Percentiles rank a stretch among this genome's conserved stretches.
phyloP scores from a whole-genome alignment of 2,113 vertebrate species.

The Cercopithecus mona region DNA sequence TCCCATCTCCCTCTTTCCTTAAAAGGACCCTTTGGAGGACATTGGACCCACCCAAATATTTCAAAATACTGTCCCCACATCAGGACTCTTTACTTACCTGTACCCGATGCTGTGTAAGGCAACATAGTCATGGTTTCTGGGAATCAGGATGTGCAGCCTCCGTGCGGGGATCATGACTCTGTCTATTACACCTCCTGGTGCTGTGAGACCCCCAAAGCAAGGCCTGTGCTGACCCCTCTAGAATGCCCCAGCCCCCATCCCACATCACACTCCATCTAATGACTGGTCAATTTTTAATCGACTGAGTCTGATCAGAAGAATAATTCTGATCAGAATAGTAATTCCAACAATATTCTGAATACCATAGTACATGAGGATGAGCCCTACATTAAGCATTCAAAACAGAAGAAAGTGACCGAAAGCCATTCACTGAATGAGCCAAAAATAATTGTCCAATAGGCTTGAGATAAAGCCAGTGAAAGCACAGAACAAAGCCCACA shows the following conservation, averaged over 20 bases:
- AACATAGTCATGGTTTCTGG: not conserved
- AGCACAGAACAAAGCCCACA: not conserved
- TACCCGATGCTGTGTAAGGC: fast-evolving
- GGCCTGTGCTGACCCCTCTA: not conserved
- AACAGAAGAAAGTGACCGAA: constrained; percentile 49
- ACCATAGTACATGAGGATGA: not conserved
- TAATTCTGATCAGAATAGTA: too few relatives aligned
- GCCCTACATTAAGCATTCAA: not conserved
- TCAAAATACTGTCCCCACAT: not conserved
- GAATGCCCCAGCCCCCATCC: too few relatives aligned
- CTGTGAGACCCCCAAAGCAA: not conserved
- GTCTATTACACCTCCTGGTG: fast-evolving
- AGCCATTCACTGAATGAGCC: constrained; percentile 47
- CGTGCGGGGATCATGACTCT: too few relatives aligned
- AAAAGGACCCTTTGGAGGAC: not conserved
- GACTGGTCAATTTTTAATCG: not conserved
- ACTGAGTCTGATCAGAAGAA: not conserved
- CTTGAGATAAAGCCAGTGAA: constrained; percentile 35
- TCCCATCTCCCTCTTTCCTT: not conserved
- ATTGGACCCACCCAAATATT: not conserved
- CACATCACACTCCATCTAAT: fast-evolving
- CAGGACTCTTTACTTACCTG: not conserved
- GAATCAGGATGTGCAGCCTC: not conserved
- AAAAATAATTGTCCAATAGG: constrained; percentile 59
- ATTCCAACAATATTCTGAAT: not conserved